Percentiles rank a stretch among this genome's conserved stretches.
phyloP scores from a whole-genome alignment of 92 coral and sea anemone genomes.

The Epizoanthus fatuus region DNA sequence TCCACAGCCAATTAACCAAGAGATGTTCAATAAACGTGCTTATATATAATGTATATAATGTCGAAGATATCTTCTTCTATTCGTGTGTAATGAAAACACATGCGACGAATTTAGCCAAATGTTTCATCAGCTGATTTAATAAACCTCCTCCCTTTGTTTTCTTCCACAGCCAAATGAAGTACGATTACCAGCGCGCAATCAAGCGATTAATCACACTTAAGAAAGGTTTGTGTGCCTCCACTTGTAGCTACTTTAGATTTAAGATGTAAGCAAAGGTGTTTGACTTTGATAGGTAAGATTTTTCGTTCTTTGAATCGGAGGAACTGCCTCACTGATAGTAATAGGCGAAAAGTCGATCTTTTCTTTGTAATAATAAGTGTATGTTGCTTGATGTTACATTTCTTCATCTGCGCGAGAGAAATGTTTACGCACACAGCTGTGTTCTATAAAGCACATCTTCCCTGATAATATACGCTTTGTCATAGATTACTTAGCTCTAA shows the following conservation, averaged over 20 bases:
- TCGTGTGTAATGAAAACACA: constrained; percentile 4
- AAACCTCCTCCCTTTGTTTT: constrained; percentile 11
- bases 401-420: constrained; percentile 10
- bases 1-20: constrained; percentile 15
- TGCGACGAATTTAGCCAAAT: constrained; percentile 29
- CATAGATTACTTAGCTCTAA: constrained; percentile 8
- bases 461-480: background rate
- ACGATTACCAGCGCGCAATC: background rate
- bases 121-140: background rate
- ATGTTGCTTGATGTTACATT: background rate
- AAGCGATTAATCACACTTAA: constrained; percentile 13
- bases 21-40: background rate
- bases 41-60: constrained; percentile 8
- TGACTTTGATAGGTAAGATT: background rate
- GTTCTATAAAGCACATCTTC: background rate
- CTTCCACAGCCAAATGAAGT: background rate
- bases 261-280: background rate
- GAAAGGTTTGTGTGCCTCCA: background rate
- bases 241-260: background rate
- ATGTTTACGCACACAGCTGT: background rate
- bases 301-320: background rate
- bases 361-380: background rate
- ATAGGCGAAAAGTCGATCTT: background rate
- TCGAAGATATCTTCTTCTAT: background rate
- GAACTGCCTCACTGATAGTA: background rate